Base-by-base conservation (phyloP, 2,888 invertebrate genomes). In the Callimorpha dominula region DNA sequence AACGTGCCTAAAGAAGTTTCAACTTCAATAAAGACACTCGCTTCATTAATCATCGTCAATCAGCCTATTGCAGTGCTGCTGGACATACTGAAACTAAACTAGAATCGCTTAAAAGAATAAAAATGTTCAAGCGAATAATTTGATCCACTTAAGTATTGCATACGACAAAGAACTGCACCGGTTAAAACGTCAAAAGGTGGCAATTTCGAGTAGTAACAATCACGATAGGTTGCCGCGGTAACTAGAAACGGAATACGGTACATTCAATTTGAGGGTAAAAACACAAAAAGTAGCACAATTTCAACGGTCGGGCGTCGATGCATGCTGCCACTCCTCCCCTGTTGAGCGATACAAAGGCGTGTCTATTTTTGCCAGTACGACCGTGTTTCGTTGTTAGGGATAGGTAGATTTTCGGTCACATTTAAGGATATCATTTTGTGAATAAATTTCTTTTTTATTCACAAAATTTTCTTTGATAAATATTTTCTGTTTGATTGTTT, bases 221-320 rank as follows among this genome's bases (percentile, higher is more conserved):
- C 68, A 64, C 31, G 63, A 43, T 42, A 31, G 54, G 20, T 50
- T 65, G 65, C 46, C 46, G 6, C n/a, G 15, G 40, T 50, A 62
- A 73, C 71, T 75, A 78, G 73, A 65, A 75, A 77, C 72, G 69
- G 66, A 68, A 65, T 72, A 73, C 72, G 20, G 43, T 74, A 57
- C 60, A 73, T 65, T 70, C 57, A 79, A 71, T 75, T 65, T 50
- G 66, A 71, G 42, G 14, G 52, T 70, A 66, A 80, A 77, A 75
- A 70, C 9, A 62, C 65, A 75, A 75, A 79, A 72, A 65, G 52
- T 67, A 65, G 66, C n/a, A 72, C 63, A 65, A 72, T 75, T 81
- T 80, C 78, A 82, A 78, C 76, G 71, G 72, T 42, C 20, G 68
- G 67, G 70, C 72, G 77, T 72, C 73, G 70, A 69, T 73, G 75